Evolutionary conservation across 2,113 vertebrate genomes (phyloP).

Genomic region (Podarcis raffonei): DNA sequence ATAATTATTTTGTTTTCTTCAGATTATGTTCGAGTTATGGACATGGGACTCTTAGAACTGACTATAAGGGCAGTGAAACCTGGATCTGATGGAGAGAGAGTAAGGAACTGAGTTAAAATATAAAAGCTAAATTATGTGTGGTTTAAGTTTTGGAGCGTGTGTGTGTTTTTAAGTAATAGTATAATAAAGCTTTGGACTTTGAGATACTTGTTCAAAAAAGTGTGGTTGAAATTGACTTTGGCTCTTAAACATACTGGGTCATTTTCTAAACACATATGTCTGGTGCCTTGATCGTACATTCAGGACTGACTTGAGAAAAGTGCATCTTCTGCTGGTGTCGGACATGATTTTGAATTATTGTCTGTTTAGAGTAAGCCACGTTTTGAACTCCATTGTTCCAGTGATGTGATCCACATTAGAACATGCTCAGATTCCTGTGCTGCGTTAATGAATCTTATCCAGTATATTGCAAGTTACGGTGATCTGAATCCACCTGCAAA

Average conservation of each 20-base stretch:
- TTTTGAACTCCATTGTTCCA: constrained; percentile 96
- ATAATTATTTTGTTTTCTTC: constrained; percentile 22
- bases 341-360: not conserved
- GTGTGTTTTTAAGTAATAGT: too few relatives aligned
- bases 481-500: constrained; percentile 85
- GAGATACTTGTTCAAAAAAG: not conserved
- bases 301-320: not conserved
- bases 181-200: not conserved
- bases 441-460: constrained; percentile 97
- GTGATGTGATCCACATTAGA: constrained; percentile 93
- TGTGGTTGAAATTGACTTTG: not conserved
- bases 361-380: constrained; percentile 82
- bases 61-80: constrained; percentile 92
- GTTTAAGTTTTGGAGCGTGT: constrained; percentile 2
- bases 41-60: constrained; percentile 94
- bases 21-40: constrained; percentile 98
- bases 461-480: constrained; percentile 95
- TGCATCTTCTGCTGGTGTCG: not conserved
- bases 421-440: constrained; percentile 96
- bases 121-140: not conserved
- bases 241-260: not conserved
- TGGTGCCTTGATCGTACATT: not conserved
- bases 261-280: not conserved
- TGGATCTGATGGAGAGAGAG: constrained; percentile 83
- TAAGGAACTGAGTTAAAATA: constrained; percentile 70